phyloP scores from a whole-genome alignment of 2,113 vertebrate genomes.

The Erythrolamprus reginae region DNA sequence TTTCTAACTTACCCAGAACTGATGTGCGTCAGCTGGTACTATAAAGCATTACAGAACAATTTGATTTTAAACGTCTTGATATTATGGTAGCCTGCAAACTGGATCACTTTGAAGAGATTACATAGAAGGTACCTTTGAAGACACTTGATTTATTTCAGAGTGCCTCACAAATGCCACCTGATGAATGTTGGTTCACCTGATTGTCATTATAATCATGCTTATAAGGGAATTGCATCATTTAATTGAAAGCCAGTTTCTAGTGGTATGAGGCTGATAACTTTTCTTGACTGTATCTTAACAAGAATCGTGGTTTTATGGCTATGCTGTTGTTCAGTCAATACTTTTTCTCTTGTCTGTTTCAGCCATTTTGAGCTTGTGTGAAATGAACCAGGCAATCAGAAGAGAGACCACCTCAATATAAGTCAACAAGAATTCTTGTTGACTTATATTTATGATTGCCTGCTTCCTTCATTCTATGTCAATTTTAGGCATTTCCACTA shows the following conservation, averaged over 20 bases:
- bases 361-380: neutral
- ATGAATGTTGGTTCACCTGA: neutral
- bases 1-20: neutral
- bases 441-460: neutral
- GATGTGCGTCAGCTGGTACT: neutral
- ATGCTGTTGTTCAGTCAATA: neutral
- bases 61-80: neutral
- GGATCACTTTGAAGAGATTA: neutral
- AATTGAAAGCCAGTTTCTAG: neutral
- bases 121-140: neutral
- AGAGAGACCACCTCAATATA: neutral
- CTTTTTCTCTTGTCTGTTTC: neutral
- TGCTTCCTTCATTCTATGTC: neutral
- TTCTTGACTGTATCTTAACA: neutral
- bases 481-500: neutral
- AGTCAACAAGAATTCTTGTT: neutral
- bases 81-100: neutral
- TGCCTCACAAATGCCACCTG: neutral
- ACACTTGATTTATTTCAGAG: neutral
- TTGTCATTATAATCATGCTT: neutral
- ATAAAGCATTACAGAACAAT: neutral
- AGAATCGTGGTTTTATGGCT: neutral
- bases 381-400: neutral
- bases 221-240: neutral
- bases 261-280: neutral